phyloP scores from a whole-genome alignment of 2,888 invertebrate species.

The Xiphydria camelus region DNA sequence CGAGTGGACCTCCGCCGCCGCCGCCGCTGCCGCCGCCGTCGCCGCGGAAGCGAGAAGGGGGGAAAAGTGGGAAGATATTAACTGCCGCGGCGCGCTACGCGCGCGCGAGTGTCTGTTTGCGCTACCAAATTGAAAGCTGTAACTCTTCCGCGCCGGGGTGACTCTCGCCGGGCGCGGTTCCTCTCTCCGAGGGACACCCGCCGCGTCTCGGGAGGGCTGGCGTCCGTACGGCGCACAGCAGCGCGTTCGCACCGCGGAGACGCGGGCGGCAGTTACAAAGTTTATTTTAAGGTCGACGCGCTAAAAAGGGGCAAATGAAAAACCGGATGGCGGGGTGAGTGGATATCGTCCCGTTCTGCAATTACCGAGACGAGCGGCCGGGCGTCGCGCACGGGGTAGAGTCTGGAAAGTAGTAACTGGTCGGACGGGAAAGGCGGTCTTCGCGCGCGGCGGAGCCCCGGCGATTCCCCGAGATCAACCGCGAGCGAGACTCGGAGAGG shows the following conservation, averaged over 20 bases:
- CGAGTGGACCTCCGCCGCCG: conserved; percentile 28
- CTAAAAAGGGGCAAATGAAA: conserved; percentile 38
- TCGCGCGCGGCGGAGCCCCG: no score
- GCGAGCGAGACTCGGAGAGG: no score
- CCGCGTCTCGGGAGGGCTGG: not conserved
- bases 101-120: no score
- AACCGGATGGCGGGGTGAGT: conserved; percentile 19
- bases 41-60: conserved; percentile 10
- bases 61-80: conserved; percentile 29
- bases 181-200: conserved; percentile 6
- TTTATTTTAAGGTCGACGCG: conserved; percentile 43
- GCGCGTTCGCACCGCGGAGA: no score
- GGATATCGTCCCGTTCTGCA: conserved; percentile 27
- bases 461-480: no score
- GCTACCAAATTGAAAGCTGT: conserved; percentile 48
- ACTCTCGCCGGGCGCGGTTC: conserved; percentile 27
- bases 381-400: no score
- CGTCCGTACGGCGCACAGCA: no score
- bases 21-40: conserved; percentile 15
- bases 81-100: conserved; percentile 30
- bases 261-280: conserved; percentile 17
- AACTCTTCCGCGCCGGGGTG: conserved; percentile 40
- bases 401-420: no score
- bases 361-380: conserved; percentile 22
- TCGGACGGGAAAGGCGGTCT: no score